Evolutionary conservation across 2,113 vertebrate species (phyloP).

Genomic region (Smithornis capensis): DNA sequence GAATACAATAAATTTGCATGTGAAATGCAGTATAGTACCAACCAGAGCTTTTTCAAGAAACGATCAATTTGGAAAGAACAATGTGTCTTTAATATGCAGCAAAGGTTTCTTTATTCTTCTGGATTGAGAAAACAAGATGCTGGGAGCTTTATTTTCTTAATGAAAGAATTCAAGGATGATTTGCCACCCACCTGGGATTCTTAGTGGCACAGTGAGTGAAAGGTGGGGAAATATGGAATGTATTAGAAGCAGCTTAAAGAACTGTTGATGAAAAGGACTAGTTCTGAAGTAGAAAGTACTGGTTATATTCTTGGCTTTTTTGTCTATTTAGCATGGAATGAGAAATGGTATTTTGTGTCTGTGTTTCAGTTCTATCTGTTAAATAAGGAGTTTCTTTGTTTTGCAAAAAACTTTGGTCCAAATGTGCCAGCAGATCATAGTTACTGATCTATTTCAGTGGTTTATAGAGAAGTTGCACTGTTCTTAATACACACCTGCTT

Average conservation of each 20-base stretch:
- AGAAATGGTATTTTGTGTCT: background rate
- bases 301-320: background rate
- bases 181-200: background rate
- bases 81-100: background rate
- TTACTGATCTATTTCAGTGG: background rate
- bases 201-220: background rate
- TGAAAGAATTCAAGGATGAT: conserved; percentile 5
- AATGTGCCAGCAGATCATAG: background rate
- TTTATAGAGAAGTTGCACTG: background rate
- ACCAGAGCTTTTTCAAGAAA: background rate
- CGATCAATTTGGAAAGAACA: conserved; percentile 19
- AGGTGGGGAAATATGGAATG: background rate
- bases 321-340: background rate
- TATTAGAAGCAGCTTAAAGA: background rate
- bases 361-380: background rate
- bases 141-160: background rate
- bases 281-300: background rate
- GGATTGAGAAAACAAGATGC: background rate
- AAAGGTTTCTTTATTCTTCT: background rate
- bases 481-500: background rate
- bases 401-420: background rate
- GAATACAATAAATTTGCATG: conserved; percentile 11
- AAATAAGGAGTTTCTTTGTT: background rate
- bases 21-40: background rate
- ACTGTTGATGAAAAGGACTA: background rate